Percentiles rank a stretch among this genome's conserved stretches.
These are phyloP conservation scores for Rhagium mordax DNA, from an alignment of 2,888 invertebrate genomes.

Conservation along the genomic window DNA sequence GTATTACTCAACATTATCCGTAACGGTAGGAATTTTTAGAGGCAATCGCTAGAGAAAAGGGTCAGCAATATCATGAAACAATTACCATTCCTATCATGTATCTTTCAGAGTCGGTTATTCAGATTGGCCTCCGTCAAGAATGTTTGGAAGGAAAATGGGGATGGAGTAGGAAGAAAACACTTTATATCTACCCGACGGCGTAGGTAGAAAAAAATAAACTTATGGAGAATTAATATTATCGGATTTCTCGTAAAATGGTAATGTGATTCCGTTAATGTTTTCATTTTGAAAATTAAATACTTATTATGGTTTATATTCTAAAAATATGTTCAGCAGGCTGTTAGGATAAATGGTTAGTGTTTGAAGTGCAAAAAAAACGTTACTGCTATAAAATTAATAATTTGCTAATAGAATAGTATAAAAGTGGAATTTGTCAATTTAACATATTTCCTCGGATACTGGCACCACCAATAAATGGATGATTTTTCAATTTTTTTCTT, in stretches of 20 bases:
- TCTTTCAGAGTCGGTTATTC: conserved; percentile 45
- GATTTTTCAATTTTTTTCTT: too few relatives aligned
- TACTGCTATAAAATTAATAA: too few relatives aligned
- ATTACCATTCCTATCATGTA: conserved; percentile 49
- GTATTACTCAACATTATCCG: background rate
- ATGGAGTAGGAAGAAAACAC: background rate
- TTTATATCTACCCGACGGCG: conserved; percentile 9
- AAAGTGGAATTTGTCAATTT: too few relatives aligned
- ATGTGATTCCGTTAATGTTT: background rate
- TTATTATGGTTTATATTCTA: too few relatives aligned
- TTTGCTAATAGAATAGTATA: too few relatives aligned
- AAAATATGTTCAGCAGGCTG: too few relatives aligned
- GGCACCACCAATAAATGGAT: too few relatives aligned
- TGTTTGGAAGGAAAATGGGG: conserved; percentile 31
- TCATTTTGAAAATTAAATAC: too few relatives aligned
- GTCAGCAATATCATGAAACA: conserved; percentile 47
- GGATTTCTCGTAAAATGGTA: conserved; percentile 4
- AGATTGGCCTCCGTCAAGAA: conserved; percentile 44
- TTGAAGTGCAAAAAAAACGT: too few relatives aligned
- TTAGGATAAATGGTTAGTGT: too few relatives aligned
- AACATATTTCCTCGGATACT: too few relatives aligned
- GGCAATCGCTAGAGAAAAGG: conserved; percentile 34
- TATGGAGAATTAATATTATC: conserved; percentile 10
- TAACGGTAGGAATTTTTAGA: background rate
- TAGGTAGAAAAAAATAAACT: conserved; percentile 9